These are phyloP conservation scores for Epinephelus fuscoguttatus DNA, from an alignment of 2,113 vertebrate genomes.

Conservation along the genomic window DNA sequence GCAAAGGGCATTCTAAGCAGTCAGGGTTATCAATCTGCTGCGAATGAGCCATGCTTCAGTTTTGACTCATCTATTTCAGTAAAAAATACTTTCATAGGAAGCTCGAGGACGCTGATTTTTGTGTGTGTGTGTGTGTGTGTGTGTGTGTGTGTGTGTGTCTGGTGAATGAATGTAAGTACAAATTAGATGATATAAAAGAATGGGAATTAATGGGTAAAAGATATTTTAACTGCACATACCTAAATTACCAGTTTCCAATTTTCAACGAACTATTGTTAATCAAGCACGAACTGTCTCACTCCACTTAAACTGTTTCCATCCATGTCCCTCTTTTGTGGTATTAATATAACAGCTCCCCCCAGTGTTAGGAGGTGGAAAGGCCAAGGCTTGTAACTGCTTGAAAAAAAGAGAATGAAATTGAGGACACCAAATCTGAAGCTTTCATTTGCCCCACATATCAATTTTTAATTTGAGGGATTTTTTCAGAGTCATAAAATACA, in stretches of 20 bases:
- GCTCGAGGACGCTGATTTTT: not conserved
- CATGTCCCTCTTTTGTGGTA: slow-evolving; percentile 28
- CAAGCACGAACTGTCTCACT: slow-evolving; percentile 17
- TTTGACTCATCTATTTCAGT: slow-evolving; percentile 9
- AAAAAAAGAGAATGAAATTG: slow-evolving; percentile 8
- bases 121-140: not conserved
- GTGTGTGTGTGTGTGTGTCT: not conserved
- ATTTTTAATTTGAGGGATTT: slow-evolving; percentile 32
- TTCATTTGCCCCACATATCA: slow-evolving; percentile 14
- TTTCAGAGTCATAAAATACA: slow-evolving; percentile 40
- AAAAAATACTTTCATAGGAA: slow-evolving; percentile 5
- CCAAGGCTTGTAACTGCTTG: not conserved
- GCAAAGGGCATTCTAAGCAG: slow-evolving; percentile 57
- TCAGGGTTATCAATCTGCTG: slow-evolving; percentile 37
- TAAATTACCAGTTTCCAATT: slow-evolving; percentile 13
- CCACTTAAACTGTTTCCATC: slow-evolving; percentile 14
- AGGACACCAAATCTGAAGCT: slow-evolving; percentile 27
- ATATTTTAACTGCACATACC: not conserved
- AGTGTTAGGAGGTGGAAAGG: slow-evolving; percentile 66
- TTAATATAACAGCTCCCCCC: slow-evolving; percentile 80
- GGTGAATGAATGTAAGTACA: not conserved
- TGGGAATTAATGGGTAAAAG: slow-evolving; percentile 1
- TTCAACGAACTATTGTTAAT: not conserved
- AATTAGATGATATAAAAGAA: not conserved
- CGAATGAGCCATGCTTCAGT: slow-evolving; percentile 23